These are phyloP conservation scores for Parazoanthus atlanticus DNA, from an alignment of 92 coral and sea anemone species.

Conservation along the genomic window DNA sequence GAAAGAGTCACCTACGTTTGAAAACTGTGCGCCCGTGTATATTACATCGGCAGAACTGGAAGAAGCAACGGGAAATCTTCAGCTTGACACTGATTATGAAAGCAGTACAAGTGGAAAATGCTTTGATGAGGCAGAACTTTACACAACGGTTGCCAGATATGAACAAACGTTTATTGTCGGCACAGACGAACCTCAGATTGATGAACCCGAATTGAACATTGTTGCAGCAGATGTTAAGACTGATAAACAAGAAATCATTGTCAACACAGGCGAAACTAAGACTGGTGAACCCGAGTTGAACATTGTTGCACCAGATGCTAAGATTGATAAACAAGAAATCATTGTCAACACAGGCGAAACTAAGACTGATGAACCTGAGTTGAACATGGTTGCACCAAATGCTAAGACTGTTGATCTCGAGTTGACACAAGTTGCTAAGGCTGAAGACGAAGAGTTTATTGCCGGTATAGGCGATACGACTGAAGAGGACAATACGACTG, in stretches of 20 bases:
- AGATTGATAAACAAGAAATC: neutral
- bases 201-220: neutral
- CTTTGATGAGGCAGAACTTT: neutral
- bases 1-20: too few species aligned
- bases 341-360: neutral
- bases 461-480: too few species aligned
- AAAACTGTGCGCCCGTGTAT: too few species aligned
- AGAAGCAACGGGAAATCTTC: too few species aligned
- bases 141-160: neutral
- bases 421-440: neutral
- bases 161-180: neutral
- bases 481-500: neutral
- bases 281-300: neutral
- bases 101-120: too few species aligned
- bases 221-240: neutral
- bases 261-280: neutral
- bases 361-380: neutral
- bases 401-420: neutral
- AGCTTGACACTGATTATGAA: too few species aligned
- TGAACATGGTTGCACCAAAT: neutral
- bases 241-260: neutral
- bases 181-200: neutral
- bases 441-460: too few species aligned
- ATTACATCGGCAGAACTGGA: too few species aligned
- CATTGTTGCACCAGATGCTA: neutral